Base-by-base conservation (phyloP, 2,113 vertebrate species). In the Delphinapterus leucas region DNA sequence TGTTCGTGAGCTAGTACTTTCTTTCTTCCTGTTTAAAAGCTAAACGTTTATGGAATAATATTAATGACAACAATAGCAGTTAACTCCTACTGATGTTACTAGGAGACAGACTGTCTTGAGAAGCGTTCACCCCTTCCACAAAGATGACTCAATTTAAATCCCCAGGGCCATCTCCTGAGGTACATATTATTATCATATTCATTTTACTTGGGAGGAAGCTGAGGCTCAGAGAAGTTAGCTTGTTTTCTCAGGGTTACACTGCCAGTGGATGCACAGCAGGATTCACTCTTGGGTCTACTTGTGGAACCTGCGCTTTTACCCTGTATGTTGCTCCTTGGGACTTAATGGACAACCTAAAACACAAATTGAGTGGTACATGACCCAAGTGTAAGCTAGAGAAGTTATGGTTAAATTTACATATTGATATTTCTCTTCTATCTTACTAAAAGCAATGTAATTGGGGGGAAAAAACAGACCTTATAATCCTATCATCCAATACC, bases 1-100 rank as follows among this genome's bases (percentile, higher is more conserved):
- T 91, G 23, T 4, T 31, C 80, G 33, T 41, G 10, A 94, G 76
- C 36, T 67, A 47, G 49, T 49, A 25, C 31, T 73, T 20, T 20
- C 21, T 80, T 53, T 41, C 13, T 33, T n/a, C 36, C n/a, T 12
- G 67, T 86, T 83, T 82, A 80, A 96, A 95, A 85, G 49, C 67
- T 53, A 58, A 33, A 73, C 68, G 28, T 49, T 53, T 47, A 71
- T 26, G 80, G 38, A 26, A 93, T 36, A 65, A 58, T 18, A 85
- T 12, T 41, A 84, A 81, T 14, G 33, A 60, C 11, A 23, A 65
- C 47, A 31, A 47, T 14, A 82, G 67, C 12, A 23, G 25, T 33
- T 18, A 65, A 61, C 2, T 0, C 79, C 28, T 49, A 6, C 26
- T 28, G 60, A 85, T 26, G 26, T n/a, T 60, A 26, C 4, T 5